A percentile compares a stretch with the other conserved stretches of the same genome.
Evolutionary conservation across 2,888 invertebrate genomes (phyloP).

Genomic region (Amphipoea oculea): DNA sequence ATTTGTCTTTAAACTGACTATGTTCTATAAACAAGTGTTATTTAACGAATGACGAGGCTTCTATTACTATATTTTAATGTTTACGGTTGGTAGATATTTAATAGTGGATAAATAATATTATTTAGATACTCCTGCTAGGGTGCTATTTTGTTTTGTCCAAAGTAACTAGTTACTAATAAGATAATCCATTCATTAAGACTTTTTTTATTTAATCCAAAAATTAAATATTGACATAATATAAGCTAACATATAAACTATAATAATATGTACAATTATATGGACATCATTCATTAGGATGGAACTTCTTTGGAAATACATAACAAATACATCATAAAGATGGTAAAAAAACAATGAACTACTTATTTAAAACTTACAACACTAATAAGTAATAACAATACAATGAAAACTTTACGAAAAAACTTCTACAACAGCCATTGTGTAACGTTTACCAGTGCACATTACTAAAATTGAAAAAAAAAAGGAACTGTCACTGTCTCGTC

Average conservation of each 20-base stretch:
- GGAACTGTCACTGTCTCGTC: conserved; percentile 37
- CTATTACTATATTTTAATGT: not conserved
- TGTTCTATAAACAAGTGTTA: not conserved
- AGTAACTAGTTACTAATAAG: too few relatives aligned
- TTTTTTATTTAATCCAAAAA: too few relatives aligned
- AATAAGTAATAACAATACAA: not conserved
- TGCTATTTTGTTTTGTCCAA: not conserved
- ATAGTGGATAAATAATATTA: not conserved
- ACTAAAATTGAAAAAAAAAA: conserved; percentile 31
- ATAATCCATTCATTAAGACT: not conserved
- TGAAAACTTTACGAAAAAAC: conserved; percentile 10
- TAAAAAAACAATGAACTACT: not conserved
- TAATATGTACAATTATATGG: too few relatives aligned
- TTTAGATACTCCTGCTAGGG: not conserved
- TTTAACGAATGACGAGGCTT: not conserved
- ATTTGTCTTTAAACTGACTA: not conserved
- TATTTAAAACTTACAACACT: not conserved
- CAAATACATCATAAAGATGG: not conserved
- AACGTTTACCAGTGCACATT: conserved; percentile 26
- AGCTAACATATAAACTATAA: too few relatives aligned
- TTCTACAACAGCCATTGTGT: conserved; percentile 3
- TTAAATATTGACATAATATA: too few relatives aligned
- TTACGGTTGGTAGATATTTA: not conserved
- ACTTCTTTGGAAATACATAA: not conserved
- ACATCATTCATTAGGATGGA: not conserved